A percentile compares a stretch with the other conserved stretches of the same genome.
phyloP scores from a whole-genome alignment of 2,797 vertebrate species.

The Nyctibius grandis region DNA sequence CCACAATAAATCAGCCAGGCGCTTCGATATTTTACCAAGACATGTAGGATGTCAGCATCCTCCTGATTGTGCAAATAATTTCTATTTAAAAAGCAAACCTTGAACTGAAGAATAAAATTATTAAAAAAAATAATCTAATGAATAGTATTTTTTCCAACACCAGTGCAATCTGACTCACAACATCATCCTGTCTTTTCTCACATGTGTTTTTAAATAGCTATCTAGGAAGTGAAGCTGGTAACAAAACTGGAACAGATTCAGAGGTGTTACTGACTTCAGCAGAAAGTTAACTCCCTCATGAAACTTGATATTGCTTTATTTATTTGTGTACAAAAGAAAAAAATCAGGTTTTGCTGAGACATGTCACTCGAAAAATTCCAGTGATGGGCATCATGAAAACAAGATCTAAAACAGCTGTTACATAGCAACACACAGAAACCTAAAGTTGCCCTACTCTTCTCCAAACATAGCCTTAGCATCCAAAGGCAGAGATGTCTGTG shows the following conservation, averaged over 20 bases:
- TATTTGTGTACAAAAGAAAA: neutral
- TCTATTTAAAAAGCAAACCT: neutral
- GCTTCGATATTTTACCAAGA: neutral
- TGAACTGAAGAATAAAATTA: neutral
- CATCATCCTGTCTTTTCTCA: neutral
- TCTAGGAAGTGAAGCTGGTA: neutral
- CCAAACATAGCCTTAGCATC: neutral
- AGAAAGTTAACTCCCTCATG: neutral
- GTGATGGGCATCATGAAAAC: neutral
- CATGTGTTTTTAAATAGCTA: rapidly evolving
- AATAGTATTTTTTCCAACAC: neutral
- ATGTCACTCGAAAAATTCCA: neutral
- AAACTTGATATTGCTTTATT: neutral
- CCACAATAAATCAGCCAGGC: neutral
- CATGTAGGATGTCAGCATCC: neutral
- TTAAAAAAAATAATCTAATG: neutral
- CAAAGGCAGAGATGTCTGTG: neutral
- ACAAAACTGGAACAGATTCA: neutral
- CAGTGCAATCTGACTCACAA: neutral
- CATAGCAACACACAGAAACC: neutral
- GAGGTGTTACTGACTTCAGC: neutral
- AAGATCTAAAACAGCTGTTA: neutral
- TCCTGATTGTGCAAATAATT: neutral
- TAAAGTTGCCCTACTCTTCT: neutral
- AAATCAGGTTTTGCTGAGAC: neutral